Evolutionary conservation across 2,888 invertebrate species (phyloP).

Genomic region (Halocaridina rubra): DNA sequence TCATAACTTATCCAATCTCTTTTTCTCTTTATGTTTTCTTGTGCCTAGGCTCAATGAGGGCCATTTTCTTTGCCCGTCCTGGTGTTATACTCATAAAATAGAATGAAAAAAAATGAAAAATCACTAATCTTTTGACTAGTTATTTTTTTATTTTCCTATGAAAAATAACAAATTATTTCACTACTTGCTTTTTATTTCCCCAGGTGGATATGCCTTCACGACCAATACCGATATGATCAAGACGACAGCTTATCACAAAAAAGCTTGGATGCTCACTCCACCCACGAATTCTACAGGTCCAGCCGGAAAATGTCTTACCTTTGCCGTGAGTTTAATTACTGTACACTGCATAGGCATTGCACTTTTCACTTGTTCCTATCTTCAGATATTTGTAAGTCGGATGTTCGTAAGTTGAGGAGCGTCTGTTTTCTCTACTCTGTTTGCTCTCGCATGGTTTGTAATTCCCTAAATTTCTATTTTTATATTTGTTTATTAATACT

Average conservation of each 20-base stretch:
- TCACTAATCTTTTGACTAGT: background rate
- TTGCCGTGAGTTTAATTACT: constrained; percentile 19
- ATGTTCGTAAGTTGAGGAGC: background rate
- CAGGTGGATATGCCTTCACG: constrained; percentile 47
- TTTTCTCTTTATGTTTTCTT: too few species aligned
- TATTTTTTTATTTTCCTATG: background rate
- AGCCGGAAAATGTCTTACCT: constrained; percentile 26
- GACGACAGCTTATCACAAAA: background rate
- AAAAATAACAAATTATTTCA: background rate
- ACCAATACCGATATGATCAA: constrained; percentile 15
- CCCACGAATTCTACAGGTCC: constrained; percentile 6
- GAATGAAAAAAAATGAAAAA: background rate
- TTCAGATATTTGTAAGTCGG: too few species aligned
- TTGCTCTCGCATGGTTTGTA: too few species aligned
- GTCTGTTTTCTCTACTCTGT: background rate
- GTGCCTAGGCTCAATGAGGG: too few species aligned
- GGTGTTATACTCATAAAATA: too few species aligned
- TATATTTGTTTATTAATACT: too few species aligned
- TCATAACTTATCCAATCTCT: too few species aligned
- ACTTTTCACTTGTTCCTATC: background rate
- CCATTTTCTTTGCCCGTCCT: too few species aligned
- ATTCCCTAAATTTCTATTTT: too few species aligned
- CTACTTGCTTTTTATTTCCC: background rate
- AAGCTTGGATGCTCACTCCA: constrained; percentile 36
- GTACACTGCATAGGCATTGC: too few species aligned